A percentile compares a stretch with the other conserved stretches of the same genome.
Conservation (phyloP, 2,888 invertebrate genomes). For the Aricia artaxerxes region DNA sequence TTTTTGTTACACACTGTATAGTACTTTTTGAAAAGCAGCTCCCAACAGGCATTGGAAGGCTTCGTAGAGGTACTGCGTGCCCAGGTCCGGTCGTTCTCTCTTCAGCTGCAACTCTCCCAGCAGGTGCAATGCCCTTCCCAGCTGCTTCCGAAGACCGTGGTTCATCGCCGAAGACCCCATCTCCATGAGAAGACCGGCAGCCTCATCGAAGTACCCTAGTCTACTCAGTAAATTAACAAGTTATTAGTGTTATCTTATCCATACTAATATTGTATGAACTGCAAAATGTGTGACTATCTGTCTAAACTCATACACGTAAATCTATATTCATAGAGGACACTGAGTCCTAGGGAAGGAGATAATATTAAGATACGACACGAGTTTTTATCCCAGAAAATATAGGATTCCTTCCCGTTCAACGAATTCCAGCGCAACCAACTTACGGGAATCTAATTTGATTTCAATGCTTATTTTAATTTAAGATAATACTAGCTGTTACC, state of each 20-base stretch:
- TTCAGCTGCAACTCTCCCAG: constrained; percentile 69
- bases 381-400: background rate
- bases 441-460: too few relatives aligned
- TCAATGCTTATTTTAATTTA: too few relatives aligned
- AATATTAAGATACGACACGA: too few relatives aligned
- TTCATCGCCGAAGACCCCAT: constrained; percentile 72
- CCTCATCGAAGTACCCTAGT: constrained; percentile 60
- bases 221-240: constrained; percentile 45
- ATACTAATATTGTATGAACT: background rate
- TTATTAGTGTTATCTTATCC: background rate
- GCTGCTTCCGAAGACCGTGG: constrained; percentile 56
- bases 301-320: too few relatives aligned
- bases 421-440: too few relatives aligned
- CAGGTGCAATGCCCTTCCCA: constrained; percentile 67
- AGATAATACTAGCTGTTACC: too few relatives aligned
- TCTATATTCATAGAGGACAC: too few relatives aligned
- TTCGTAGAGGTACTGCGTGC: constrained; percentile 67
- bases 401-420: too few relatives aligned
- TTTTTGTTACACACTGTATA: background rate
- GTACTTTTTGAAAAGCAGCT: constrained; percentile 52
- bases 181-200: constrained; percentile 64
- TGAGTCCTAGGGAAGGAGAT: too few relatives aligned
- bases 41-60: constrained; percentile 74
- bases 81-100: constrained; percentile 65
- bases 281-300: too few relatives aligned